Base-by-base conservation (phyloP, 1,140 invertebrate species). In the Neelides sp. region DNA sequence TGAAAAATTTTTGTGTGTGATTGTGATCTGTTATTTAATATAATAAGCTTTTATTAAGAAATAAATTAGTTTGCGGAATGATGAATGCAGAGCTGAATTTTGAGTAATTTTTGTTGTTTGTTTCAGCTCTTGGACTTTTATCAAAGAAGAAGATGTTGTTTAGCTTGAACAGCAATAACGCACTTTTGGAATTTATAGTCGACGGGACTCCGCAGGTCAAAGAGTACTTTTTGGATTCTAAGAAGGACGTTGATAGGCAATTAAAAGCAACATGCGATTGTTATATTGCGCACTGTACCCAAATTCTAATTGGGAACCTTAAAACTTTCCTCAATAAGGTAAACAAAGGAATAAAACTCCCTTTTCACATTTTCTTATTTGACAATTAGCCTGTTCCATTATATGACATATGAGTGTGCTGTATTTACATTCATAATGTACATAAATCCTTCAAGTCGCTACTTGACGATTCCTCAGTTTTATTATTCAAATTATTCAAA, bases 201-300 rank as follows among this genome's bases (percentile, higher is more conserved):
- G 80, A 86, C 71, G 87, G 91, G 68, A 87, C 91, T 7, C 90
- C 91, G 0, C 80, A 89, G 67, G 90, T 96, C 30, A 83, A 78
- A 60, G 92, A 96, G 65, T 82, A 91, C 63, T 74, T 91, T 46
- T 71, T 94, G 5, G 92, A 97, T 66, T 96, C 91, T 0, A 79
- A 92, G 54, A 90, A 92, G 66, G 89, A 95, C 62, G 90, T 96
- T 1, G 92, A 97, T 64, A 77, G 82, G 20, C 85, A 90, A 61
- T 68, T 98, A 43, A 97, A 96, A 69, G 73, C 70, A 12, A 79
- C 83, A n/a, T 98, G 93, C 71, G 91, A 96, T 65, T 72, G 72
- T 28, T 88, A 95, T 57, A 96, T 98, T 37, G 76, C 78, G 39
- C 75, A 88, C 65, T 75, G 81, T 0, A 84, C 88, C 0, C 75